Base-by-base conservation (phyloP, 2,113 vertebrate genomes). In the Eudyptes chrysolophus region DNA sequence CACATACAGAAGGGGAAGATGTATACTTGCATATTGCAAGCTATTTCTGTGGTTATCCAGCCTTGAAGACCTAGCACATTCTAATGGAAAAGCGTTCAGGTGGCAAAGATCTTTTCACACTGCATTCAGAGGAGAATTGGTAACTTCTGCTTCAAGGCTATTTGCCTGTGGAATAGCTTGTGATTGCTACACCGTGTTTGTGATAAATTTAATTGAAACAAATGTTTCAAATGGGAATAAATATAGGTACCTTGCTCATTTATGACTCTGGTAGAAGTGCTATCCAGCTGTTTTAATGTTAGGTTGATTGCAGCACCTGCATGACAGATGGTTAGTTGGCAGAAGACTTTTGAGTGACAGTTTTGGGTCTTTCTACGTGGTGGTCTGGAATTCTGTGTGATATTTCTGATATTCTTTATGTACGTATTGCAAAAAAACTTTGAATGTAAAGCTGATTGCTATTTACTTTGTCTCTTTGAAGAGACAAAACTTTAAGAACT, bases 61-160 rank as follows among this genome's bases (percentile, higher is more conserved):
- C 94, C 96, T 58, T 90, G 83, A 97, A 97, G 92, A 96, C 83
- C 94, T 92, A 94, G 76, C 64, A 90, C 94, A 86, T 92, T 90
- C 96, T 95, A 90, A 95, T 94, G 88, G 85, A 96, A 97, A 97
- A 92, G 95, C 68, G 0, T 87, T 97, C 95, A 89, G 95, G 84
- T 97, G 95, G 95, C 94, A 96, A 92, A 95, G 94, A 92, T 97
- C 83, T 96, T 93, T 97, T 92, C 82, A 71, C 52, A 36, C 88
- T 90, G 69, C 55, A 71, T 93, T 92, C 79, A 42, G 68, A 79
- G 27, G 36, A 92, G 92, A 95, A 93, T 77, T 79, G 92, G 87
- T 96, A 94, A 94, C 94, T 95, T 96, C 85, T 89, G 79, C 54
- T 96, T 94, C 80, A 84, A 94, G 60, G 69, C 79, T 77, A 11